These are phyloP conservation scores for Tragelaphus oryx DNA, from an alignment of 2,797 vertebrate genomes.

Conservation along the genomic window DNA sequence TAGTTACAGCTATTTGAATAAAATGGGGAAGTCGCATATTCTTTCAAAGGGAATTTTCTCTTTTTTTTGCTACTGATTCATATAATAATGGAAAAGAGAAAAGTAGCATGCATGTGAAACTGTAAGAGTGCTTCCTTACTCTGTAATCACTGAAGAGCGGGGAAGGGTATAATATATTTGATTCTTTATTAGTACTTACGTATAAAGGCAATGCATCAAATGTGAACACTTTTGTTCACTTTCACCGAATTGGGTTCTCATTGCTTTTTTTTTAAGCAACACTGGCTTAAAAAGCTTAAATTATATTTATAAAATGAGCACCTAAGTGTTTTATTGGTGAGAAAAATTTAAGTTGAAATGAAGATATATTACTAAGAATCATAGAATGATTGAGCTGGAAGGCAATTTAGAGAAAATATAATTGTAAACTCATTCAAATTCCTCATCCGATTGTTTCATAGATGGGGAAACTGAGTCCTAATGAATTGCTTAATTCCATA, in stretches of 20 bases:
- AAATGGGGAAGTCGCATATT: neutral
- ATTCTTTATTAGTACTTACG: conserved; percentile 37
- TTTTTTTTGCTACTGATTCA: neutral
- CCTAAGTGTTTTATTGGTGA: conserved; percentile 38
- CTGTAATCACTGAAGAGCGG: neutral
- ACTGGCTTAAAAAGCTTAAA: neutral
- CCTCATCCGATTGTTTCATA: neutral
- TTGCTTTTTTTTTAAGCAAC: neutral
- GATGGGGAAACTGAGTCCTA: conserved; percentile 42
- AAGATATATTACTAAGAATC: conserved; percentile 1
- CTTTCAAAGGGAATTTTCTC: neutral
- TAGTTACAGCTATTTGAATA: neutral
- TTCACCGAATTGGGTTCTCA: conserved; percentile 36
- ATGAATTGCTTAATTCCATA: neutral
- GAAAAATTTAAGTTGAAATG: conserved; percentile 39
- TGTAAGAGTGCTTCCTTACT: conserved; percentile 3
- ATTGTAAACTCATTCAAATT: neutral
- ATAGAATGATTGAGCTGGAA: neutral
- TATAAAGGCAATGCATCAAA: conserved; percentile 40
- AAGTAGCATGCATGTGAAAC: neutral
- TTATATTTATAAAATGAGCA: conserved; percentile 48
- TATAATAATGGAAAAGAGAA: conserved; percentile 28
- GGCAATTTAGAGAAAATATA: neutral
- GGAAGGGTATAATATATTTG: neutral
- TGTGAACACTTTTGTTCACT: conserved; percentile 27